phyloP scores from a whole-genome alignment of 2,113 vertebrate genomes.

The Oryctolagus cuniculus region mOryCun1.1 NC_091441.1:43131001-43131500 shows the following conservation, averaged over 20 bases:
- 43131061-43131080: slow-evolving; percentile 43
- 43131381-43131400: background rate
- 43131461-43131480: background rate
- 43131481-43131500: background rate
- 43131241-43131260: background rate
- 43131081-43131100: slow-evolving; percentile 36
- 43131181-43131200: background rate
- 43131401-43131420: background rate
- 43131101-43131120: background rate
- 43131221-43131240: background rate
- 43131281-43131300: background rate
- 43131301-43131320: background rate
- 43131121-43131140: background rate
- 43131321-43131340: background rate
- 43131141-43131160: slow-evolving; percentile 19
- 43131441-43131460: background rate
- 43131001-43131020: background rate
- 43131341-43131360: background rate
- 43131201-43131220: background rate
- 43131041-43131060: background rate
- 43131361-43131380: background rate
- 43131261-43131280: background rate
- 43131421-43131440: background rate
- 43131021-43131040: background rate
- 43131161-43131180: background rate